phyloP scores from a whole-genome alignment of 64 coral and sea anemone species.

The Dendrophyllia cribrosa region DNA sequence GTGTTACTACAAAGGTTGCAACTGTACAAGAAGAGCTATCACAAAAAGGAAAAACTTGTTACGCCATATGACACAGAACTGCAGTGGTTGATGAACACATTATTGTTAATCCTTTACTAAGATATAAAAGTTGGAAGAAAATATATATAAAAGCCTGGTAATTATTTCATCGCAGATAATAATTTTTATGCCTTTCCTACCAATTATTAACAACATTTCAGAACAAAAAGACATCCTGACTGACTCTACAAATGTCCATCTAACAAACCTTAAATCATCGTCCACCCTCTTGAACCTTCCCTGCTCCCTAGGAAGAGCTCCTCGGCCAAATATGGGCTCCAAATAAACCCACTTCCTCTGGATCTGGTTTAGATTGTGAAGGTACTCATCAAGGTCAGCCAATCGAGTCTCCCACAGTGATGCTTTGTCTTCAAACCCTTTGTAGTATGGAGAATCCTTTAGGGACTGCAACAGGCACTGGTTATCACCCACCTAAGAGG shows the following conservation, averaged over 20 bases:
- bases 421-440: slow-evolving; percentile 98
- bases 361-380: slow-evolving; percentile 98
- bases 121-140: too few relatives aligned
- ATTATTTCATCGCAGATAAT: too few relatives aligned
- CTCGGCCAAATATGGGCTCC: slow-evolving; percentile 98
- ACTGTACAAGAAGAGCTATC: too few relatives aligned
- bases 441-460: slow-evolving; percentile 99
- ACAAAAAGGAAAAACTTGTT: too few relatives aligned
- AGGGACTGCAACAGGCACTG: slow-evolving; percentile 96
- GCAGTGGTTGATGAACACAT: too few relatives aligned
- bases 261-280: slow-evolving; percentile 96
- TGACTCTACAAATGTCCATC: background rate
- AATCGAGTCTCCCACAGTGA: slow-evolving; percentile 94
- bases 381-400: slow-evolving; percentile 97
- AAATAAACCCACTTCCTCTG: slow-evolving; percentile 99
- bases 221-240: too few relatives aligned
- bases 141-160: too few relatives aligned
- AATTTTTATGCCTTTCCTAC: too few relatives aligned
- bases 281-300: slow-evolving; percentile 97
- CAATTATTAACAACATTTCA: too few relatives aligned
- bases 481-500: slow-evolving; percentile 91
- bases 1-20: too few relatives aligned
- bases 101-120: too few relatives aligned
- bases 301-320: slow-evolving; percentile 94
- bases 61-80: too few relatives aligned